phyloP scores from a whole-genome alignment of 2,113 vertebrate genomes.

The Microcebus ravelobensis region DNA sequence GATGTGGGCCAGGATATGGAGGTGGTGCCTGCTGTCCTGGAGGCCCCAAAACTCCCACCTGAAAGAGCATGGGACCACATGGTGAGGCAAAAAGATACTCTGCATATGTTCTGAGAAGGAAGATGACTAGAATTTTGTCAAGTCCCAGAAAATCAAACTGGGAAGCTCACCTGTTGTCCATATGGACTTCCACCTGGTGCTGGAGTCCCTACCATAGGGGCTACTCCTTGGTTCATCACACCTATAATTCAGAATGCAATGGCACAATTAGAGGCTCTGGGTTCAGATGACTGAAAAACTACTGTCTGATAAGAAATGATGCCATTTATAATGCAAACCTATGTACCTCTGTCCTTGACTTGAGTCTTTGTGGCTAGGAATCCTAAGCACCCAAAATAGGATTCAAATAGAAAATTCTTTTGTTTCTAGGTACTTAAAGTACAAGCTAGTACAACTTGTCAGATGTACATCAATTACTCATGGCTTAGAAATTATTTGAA shows the following conservation, averaged over 20 bases:
- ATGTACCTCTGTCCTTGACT: constrained; percentile 55
- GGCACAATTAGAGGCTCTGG: constrained; percentile 79
- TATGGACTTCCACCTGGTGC: constrained; percentile 90
- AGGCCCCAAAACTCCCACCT: constrained; percentile 90
- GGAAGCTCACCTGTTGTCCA: constrained; percentile 92
- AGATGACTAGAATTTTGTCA: constrained; percentile 2
- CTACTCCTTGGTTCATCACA: constrained; percentile 93
- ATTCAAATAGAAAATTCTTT: constrained; percentile 42
- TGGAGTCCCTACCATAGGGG: constrained; percentile 90
- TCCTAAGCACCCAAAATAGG: neutral
- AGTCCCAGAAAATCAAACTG: constrained; percentile 39
- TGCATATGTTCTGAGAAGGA: constrained; percentile 34
- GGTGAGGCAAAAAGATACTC: neutral
- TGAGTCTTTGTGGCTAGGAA: constrained; percentile 46
- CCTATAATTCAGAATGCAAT: constrained; percentile 88
- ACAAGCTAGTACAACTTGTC: constrained; percentile 3
- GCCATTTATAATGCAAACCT: constrained; percentile 56
- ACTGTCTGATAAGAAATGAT: constrained; percentile 70
- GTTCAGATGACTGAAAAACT: constrained; percentile 56
- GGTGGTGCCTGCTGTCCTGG: constrained; percentile 93
- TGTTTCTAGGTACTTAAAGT: constrained; percentile 27
- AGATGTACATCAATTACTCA: constrained; percentile 34
- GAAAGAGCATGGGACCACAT: constrained; percentile 50
- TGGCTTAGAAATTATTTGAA: constrained; percentile 40
- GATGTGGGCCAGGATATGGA: constrained; percentile 93